Base-by-base conservation (phyloP, 2,113 vertebrate species). In the Lophius piscatorius region DNA sequence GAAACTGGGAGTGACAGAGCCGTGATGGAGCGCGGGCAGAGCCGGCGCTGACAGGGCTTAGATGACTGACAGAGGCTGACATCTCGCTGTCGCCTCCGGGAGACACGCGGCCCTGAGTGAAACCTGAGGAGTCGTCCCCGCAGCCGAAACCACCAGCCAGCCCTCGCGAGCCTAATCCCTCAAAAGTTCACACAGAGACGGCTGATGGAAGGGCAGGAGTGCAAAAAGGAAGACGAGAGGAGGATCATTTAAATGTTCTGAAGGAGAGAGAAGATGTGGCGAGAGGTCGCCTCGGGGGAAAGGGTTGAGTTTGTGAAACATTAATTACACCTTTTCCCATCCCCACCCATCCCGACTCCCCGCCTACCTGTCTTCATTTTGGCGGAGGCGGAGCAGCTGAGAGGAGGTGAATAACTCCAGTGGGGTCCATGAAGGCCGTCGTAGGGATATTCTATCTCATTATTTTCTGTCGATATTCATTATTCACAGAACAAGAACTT, bases 31-130 rank as follows among this genome's bases (percentile, higher is more conserved):
- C 58, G 63, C 59, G 69, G 82, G 76, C 82, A 79, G 73, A 82
- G 70, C 44, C 56, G 26, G 9, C 60, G 71, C 73, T 87, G 87
- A 91, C 83, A 64, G 78, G 77, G 56, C 70, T 70, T 70, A 74
- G 82, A 86, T 90, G 90, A 91, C 76, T 80, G 89, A 90, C 88
- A 85, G 73, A 70, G 80, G 66, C 76, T 90, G 91, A 92, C 91
- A 91, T 88, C 86, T 79, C 67, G 59, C 80, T 78, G 86, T 92
- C 84, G 86, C 91, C 86, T 68, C 72, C 2, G 85, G 88, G 81
- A 84, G 78, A 85, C 62, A 71, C 21, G 74, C 31, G 38, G 82
- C 77, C 81, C 66, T 62, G 70, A 70, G 67, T 80, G 87, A 89
- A 92, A 90, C 87, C 84, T 56, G 81, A 90, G 86, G 84, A 90